These are phyloP conservation scores for Acrobeloides nanus DNA, from an alignment of 2,888 invertebrate genomes.

Conservation along the genomic window DNA sequence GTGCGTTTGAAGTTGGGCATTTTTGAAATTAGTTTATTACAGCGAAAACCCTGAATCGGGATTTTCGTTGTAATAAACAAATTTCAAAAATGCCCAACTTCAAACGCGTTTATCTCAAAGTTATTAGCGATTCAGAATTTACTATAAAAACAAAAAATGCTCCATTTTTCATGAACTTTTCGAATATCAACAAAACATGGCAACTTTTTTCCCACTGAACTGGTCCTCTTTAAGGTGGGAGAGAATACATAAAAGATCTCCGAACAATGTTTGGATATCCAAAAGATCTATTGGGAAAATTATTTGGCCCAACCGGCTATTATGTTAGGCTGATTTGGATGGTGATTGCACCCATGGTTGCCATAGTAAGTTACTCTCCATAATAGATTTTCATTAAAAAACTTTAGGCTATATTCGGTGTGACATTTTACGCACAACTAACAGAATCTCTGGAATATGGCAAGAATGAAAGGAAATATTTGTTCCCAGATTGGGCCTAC, in stretches of 20 bases:
- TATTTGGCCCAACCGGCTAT: slow-evolving; percentile 23
- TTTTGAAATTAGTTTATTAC: no score
- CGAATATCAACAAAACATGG: no score
- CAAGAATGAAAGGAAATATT: slow-evolving; percentile 22
- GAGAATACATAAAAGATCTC: slow-evolving; percentile 31
- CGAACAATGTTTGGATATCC: slow-evolving; percentile 34
- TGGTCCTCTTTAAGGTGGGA: slow-evolving; percentile 11
- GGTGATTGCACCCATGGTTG: slow-evolving; percentile 24
- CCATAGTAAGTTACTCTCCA: slow-evolving; percentile 7
- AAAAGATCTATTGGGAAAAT: slow-evolving; percentile 11
- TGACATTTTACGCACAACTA: slow-evolving; percentile 21
- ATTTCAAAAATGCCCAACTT: no score
- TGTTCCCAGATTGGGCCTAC: slow-evolving; percentile 22
- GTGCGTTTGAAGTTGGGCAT: no score
- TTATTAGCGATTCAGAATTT: no score
- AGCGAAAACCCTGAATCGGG: no score
- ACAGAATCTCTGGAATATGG: slow-evolving; percentile 21
- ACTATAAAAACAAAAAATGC: no score
- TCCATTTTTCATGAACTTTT: no score
- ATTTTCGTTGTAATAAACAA: no score
- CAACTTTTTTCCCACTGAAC: no score
- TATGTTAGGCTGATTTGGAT: slow-evolving; percentile 28
- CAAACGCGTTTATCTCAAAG: no score
- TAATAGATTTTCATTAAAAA: slow-evolving; percentile 4
- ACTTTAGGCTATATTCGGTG: slow-evolving; percentile 19